Conservation (phyloP, 2,113 vertebrate species). For the Cervus canadensis region DNA sequence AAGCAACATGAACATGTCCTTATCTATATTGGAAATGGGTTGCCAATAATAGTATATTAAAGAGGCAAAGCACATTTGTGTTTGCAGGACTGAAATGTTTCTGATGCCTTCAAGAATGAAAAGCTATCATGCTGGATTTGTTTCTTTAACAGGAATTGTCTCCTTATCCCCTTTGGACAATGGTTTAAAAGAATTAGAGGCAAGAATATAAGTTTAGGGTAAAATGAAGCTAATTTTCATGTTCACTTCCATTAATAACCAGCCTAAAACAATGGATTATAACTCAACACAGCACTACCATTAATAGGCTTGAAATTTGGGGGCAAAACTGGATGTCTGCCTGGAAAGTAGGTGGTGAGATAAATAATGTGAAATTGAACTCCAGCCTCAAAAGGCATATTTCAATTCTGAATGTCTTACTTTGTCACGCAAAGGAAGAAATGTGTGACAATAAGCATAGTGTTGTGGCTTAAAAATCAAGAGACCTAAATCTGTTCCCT, state of each 20-base stretch:
- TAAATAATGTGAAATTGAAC: background rate
- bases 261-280: slow-evolving; percentile 15
- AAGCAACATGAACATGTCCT: background rate
- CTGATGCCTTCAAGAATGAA: background rate
- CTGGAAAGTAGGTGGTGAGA: background rate
- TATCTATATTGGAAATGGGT: slow-evolving; percentile 1
- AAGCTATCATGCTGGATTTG: background rate
- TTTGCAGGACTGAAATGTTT: background rate
- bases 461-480: background rate
- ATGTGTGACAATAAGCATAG: background rate
- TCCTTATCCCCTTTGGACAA: background rate
- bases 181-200: background rate
- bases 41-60: background rate
- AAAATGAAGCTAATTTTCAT: slow-evolving; percentile 1
- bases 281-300: background rate
- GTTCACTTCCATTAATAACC: background rate
- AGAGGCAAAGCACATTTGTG: background rate
- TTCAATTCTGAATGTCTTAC: slow-evolving; percentile 6
- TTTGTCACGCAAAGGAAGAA: background rate
- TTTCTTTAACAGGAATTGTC: background rate
- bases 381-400: background rate
- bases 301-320: background rate
- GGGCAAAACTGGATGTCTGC: background rate
- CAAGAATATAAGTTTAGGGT: slow-evolving; percentile 25
- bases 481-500: background rate